Percentiles rank a stretch among this genome's conserved stretches.
Evolutionary conservation across 2,888 invertebrate genomes (phyloP).

Genomic region (Magallana nippona): DNA sequence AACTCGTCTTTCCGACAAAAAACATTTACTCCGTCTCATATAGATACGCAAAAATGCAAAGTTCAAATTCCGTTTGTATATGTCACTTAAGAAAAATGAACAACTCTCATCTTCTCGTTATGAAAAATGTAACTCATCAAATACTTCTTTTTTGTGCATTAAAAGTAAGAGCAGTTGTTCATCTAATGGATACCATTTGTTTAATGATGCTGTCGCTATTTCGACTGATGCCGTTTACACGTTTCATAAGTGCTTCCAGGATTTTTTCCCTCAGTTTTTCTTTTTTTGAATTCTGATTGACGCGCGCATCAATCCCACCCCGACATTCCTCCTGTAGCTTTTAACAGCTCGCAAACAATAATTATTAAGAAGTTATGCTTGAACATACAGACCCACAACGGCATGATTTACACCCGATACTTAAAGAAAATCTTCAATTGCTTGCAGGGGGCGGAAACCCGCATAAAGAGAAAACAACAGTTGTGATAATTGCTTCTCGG

Average conservation of each 20-base stretch:
- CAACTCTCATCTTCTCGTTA: slow-evolving; percentile 13
- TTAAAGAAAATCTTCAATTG: slow-evolving; percentile 25
- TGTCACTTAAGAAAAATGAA: slow-evolving; percentile 27
- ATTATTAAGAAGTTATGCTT: slow-evolving; percentile 32
- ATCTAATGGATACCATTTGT: slow-evolving; percentile 28
- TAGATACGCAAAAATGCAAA: not conserved
- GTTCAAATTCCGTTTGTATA: slow-evolving; percentile 10
- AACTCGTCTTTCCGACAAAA: too few species aligned
- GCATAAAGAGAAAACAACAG: slow-evolving; percentile 7
- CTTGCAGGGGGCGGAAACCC: slow-evolving; percentile 36
- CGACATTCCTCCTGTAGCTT: slow-evolving; percentile 16
- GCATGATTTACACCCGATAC: slow-evolving; percentile 30
- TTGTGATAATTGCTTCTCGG: slow-evolving; percentile 35
- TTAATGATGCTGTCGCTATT: slow-evolving; percentile 16
- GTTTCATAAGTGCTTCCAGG: not conserved
- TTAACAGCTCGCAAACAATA: slow-evolving; percentile 26
- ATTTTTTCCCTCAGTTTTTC: not conserved
- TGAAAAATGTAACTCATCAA: slow-evolving; percentile 30
- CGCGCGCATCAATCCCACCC: slow-evolving; percentile 25
- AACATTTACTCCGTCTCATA: not conserved
- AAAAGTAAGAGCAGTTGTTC: slow-evolving; percentile 28
- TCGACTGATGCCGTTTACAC: slow-evolving; percentile 23
- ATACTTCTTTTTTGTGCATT: slow-evolving; percentile 6
- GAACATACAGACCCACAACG: slow-evolving; percentile 1
- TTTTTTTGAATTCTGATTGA: not conserved